Conservation (phyloP, 2,888 invertebrate genomes). For the Ichneumoninae sp. region DNA sequence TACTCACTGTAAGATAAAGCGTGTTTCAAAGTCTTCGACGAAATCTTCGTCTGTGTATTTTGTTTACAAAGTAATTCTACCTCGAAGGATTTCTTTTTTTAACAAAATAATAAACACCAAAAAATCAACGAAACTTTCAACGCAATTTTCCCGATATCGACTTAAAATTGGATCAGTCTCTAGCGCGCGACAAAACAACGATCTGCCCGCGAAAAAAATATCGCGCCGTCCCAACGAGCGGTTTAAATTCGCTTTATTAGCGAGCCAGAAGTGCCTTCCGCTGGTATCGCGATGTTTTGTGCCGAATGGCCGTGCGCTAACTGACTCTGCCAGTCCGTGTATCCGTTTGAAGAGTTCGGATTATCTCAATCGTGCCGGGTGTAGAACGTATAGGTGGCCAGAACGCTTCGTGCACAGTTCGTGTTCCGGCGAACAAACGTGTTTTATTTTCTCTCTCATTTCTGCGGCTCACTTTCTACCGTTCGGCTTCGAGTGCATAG, state of each 20-base stretch:
- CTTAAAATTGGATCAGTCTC: neutral
- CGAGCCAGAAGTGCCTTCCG: slow-evolving; percentile 8
- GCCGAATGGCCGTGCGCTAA: slow-evolving; percentile 66
- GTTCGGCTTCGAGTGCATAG: slow-evolving; percentile 16
- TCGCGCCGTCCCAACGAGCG: neutral
- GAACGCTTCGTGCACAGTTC: slow-evolving; percentile 25
- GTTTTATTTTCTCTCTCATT: slow-evolving; percentile 36
- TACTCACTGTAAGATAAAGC: neutral
- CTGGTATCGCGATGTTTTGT: slow-evolving; percentile 66
- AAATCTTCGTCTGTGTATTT: neutral
- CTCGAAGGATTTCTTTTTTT: neutral
- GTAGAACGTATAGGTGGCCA: slow-evolving; percentile 32
- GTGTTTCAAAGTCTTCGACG: too few species aligned
- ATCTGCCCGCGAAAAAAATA: neutral
- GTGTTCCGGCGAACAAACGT: slow-evolving; percentile 26
- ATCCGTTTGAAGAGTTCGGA: slow-evolving; percentile 63
- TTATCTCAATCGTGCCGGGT: slow-evolving; percentile 68
- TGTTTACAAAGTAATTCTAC: neutral
- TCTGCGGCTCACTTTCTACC: slow-evolving; percentile 10
- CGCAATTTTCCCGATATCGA: neutral
- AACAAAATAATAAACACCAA: neutral
- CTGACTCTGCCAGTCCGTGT: slow-evolving; percentile 65
- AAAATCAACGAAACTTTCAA: neutral
- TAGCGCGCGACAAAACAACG: neutral
- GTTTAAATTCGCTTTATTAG: neutral